Base-by-base conservation (phyloP, 2,888 invertebrate genomes). In the Hoplodrina blanda region DNA sequence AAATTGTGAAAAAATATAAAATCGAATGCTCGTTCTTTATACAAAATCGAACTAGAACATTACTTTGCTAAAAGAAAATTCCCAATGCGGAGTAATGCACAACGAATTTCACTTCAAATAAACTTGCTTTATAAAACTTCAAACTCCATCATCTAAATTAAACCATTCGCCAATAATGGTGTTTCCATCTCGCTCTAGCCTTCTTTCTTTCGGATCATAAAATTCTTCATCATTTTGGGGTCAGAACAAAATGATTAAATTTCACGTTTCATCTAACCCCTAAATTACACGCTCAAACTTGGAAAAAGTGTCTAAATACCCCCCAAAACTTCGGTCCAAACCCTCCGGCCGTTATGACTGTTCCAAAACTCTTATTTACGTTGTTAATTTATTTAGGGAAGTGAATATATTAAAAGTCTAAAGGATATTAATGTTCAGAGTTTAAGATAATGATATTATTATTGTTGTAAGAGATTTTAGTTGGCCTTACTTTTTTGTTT, bases 381-480 rank as follows among this genome's bases (percentile, higher is more conserved):
- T 76, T 86, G 88, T 90, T 91, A 90, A 91, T 91, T 91, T 91
- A 91, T 91, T 91, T 87, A 84, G 85, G 84, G 82, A 87, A 90
- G 86, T 88, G 87, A 88, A 89, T 90, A 87, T 88, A 91, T 89
- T 87, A 82, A 80, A 80, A 76, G 86, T 76, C 85, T 88, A 84
- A 86, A 87, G 82, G 85, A 89, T 89, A 90, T 89, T 89, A 88
- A 91, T 89, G 89, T 83, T 73, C 67, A 19, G 84, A 89, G 83
- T 89, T 88, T 86, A 78, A 84, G 87, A 87, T 86, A 85, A 86
- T 88, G 85, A 81, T 85, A 87, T 71, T 74, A 78, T 63, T 78
- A 49, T 62, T 66, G 63, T 62, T 50, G 37, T 54, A 62, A 59
- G 33, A 52, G 46, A 75, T 78, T 76, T 75, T 66, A 62, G 75